Percentiles rank a stretch among this genome's conserved stretches.
Evolutionary conservation across 1,140 invertebrate genomes (phyloP).

Genomic region (Scaptomyza montana): DNA sequence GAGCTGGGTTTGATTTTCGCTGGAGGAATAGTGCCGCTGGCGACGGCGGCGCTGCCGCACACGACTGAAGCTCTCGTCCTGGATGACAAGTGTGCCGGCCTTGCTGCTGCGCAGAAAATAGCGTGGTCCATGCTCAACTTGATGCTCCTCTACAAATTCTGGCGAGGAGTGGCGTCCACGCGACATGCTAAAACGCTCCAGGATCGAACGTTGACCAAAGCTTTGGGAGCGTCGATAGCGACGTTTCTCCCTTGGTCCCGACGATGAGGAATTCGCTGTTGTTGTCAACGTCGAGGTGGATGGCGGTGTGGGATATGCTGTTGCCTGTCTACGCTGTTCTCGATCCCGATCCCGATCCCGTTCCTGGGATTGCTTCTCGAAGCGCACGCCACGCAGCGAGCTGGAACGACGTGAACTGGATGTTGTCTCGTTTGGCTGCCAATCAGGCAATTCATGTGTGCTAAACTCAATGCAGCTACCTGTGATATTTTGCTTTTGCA

Average conservation of each 20-base stretch:
- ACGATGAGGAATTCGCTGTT: slow-evolving; percentile 64
- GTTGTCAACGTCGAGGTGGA: slow-evolving; percentile 62
- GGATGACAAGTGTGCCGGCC: slow-evolving; percentile 84
- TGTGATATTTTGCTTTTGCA: background rate
- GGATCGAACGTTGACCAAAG: slow-evolving; percentile 54
- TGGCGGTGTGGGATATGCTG: slow-evolving; percentile 65
- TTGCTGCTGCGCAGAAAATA: slow-evolving; percentile 84
- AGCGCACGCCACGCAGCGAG: slow-evolving; percentile 70
- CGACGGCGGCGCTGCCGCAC: slow-evolving; percentile 66
- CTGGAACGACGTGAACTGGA: slow-evolving; percentile 57
- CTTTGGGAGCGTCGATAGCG: slow-evolving; percentile 79
- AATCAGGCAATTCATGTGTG: slow-evolving; percentile 74
- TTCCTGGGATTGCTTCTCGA: slow-evolving; percentile 23
- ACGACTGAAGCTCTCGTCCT: slow-evolving; percentile 84
- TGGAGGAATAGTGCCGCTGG: slow-evolving; percentile 56
- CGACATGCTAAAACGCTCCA: slow-evolving; percentile 74
- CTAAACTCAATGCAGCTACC: slow-evolving; percentile 74
- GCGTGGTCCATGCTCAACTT: slow-evolving; percentile 56
- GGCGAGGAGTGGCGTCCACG: slow-evolving; percentile 75
- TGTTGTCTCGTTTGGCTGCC: slow-evolving; percentile 38
- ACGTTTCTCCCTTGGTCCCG: slow-evolving; percentile 71
- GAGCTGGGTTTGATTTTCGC: slow-evolving; percentile 55
- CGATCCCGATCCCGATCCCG: background rate
- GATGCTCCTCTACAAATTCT: slow-evolving; percentile 67
- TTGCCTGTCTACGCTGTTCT: slow-evolving; percentile 3